A percentile compares a stretch with the other conserved stretches of the same genome.
These are phyloP conservation scores for Koerneria pararmatus DNA, from an alignment of 2,888 invertebrate genomes.

Conservation along the genomic window DNA sequence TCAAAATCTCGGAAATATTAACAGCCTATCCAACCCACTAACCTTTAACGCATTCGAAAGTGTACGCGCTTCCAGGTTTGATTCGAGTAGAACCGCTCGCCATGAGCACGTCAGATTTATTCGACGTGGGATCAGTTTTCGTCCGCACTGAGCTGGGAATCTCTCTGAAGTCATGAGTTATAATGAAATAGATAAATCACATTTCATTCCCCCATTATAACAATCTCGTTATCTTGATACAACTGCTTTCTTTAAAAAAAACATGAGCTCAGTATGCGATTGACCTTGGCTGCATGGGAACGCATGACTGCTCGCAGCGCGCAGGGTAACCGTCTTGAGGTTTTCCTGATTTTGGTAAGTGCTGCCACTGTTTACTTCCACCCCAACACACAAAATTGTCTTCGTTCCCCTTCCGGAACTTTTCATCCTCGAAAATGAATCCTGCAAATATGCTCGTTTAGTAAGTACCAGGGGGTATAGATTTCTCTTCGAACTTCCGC, in stretches of 20 bases:
- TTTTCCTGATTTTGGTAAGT: not conserved
- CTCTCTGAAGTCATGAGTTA: not conserved
- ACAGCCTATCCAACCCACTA: not conserved
- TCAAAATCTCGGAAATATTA: not conserved
- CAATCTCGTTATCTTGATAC: too few relatives aligned
- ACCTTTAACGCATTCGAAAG: conserved; percentile 15
- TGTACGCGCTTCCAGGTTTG: not conserved
- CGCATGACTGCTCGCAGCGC: too few relatives aligned
- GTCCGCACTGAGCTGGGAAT: not conserved
- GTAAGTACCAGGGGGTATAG: too few relatives aligned
- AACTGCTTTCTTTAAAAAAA: too few relatives aligned
- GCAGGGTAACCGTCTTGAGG: not conserved
- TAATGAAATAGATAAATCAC: not conserved
- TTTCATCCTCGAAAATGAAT: conserved; percentile 7
- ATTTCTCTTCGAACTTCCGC: not conserved
- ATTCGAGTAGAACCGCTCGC: not conserved
- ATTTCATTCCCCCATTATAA: not conserved
- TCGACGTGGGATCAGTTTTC: conserved; percentile 2
- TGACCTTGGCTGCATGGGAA: too few relatives aligned
- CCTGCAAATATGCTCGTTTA: not conserved
- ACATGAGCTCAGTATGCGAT: too few relatives aligned
- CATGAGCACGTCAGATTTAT: not conserved
- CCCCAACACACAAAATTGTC: conserved; percentile 4
- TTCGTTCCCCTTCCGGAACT: not conserved
- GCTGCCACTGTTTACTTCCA: conserved; percentile 5